phyloP scores from a whole-genome alignment of 2,797 vertebrate species.

The Lepilemur ruficaudatus region DNA sequence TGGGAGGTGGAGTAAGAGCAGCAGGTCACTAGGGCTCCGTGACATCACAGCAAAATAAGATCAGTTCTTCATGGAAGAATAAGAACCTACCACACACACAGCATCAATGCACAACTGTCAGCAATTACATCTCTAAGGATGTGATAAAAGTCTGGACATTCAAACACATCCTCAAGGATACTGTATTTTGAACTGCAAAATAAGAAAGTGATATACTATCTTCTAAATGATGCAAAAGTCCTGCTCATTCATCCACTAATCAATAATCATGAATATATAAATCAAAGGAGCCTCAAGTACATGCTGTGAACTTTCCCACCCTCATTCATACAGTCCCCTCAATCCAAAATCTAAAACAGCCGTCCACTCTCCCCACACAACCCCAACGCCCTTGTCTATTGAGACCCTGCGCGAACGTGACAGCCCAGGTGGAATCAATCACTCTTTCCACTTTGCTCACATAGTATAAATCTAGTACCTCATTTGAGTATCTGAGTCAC shows the following conservation, averaged over 20 bases:
- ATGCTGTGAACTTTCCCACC: neutral
- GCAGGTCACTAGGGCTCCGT: neutral
- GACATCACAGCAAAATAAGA: neutral
- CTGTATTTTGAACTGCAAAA: conserved; percentile 24
- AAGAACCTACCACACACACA: neutral
- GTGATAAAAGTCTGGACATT: neutral
- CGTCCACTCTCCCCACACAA: neutral
- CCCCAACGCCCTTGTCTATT: neutral
- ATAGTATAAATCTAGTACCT: neutral
- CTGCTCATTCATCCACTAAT: neutral
- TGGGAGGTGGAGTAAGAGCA: neutral
- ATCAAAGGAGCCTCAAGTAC: neutral
- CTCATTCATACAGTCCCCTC: neutral
- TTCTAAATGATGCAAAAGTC: neutral
- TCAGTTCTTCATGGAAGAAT: neutral
- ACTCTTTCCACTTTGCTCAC: neutral
- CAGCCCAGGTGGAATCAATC: neutral
- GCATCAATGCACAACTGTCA: neutral
- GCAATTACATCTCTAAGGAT: neutral
- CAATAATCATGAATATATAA: neutral
- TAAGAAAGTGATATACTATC: neutral
- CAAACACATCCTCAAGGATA: neutral
- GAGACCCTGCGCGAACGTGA: neutral
- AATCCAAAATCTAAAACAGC: neutral
- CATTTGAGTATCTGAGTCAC: neutral